A percentile compares a stretch with the other conserved stretches of the same genome.
Evolutionary conservation across 1,140 invertebrate species (phyloP).

Genomic region (Atopsyche davidsoni): DNA sequence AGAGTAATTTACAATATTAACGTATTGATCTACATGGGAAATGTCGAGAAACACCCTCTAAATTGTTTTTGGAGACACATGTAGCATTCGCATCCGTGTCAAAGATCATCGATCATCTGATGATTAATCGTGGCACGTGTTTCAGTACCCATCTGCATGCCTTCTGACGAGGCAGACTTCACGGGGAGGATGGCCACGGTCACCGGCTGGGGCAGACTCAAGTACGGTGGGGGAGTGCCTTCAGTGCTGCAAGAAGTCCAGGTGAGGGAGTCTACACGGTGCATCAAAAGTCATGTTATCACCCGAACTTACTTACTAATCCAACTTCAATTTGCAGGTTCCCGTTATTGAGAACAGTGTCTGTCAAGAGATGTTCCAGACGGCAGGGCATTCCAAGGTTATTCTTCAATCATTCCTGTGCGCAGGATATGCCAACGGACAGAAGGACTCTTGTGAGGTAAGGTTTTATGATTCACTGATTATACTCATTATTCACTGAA

Average conservation of each 20-base stretch:
- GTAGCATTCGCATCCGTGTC: too few relatives aligned
- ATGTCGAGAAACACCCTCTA: too few relatives aligned
- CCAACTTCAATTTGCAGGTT: conserved; percentile 48
- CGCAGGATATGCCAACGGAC: conserved; percentile 86
- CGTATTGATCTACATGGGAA: too few relatives aligned
- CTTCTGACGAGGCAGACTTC: conserved; percentile 72
- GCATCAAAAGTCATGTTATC: background rate
- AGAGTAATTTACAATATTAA: too few relatives aligned
- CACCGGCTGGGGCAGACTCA: conserved; percentile 64
- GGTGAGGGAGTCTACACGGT: too few relatives aligned
- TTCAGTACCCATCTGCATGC: conserved; percentile 87
- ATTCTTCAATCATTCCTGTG: conserved; percentile 89
- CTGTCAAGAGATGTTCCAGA: conserved; percentile 91
- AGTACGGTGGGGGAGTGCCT: conserved; percentile 78
- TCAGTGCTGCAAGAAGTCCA: conserved; percentile 86
- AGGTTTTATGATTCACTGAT: conserved; percentile 31
- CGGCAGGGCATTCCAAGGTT: conserved; percentile 79
- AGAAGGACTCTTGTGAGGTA: conserved; percentile 92
- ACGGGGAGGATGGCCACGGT: conserved; percentile 78
- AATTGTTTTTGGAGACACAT: too few relatives aligned
- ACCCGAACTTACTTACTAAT: background rate
- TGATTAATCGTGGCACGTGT: conserved; percentile 24
- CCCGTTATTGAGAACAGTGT: conserved; percentile 86
- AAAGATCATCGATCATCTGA: too few relatives aligned
- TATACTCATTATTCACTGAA: conserved; percentile 1